Conservation (phyloP, 2,888 invertebrate species). For the Cataglyphis altisquamis region DNA sequence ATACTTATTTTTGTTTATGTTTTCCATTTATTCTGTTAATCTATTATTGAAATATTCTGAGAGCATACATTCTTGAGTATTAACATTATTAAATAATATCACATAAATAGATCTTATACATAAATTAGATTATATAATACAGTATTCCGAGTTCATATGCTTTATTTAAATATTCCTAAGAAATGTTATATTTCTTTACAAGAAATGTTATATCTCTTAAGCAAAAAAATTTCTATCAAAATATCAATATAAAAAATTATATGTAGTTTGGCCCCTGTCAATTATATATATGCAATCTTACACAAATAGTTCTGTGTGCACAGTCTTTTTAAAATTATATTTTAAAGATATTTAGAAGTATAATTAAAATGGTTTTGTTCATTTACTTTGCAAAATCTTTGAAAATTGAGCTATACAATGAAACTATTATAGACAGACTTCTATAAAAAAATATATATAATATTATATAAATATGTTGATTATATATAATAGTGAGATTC, state of each 20-base stretch:
- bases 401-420: background rate
- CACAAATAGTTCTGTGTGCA: background rate
- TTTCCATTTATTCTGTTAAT: background rate
- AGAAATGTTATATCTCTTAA: background rate
- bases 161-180: background rate
- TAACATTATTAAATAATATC: background rate
- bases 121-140: background rate
- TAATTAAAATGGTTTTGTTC: background rate
- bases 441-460: too few species aligned
- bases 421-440: too few species aligned
- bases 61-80: slow-evolving; percentile 11
- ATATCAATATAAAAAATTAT: background rate
- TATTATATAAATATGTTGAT: too few species aligned
- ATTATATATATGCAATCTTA: background rate
- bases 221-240: slow-evolving; percentile 5
- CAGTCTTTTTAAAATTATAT: slow-evolving; percentile 5
- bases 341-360: background rate
- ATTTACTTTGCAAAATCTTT: slow-evolving; percentile 1
- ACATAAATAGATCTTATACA: background rate
- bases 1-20: background rate
- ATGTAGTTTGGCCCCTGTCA: background rate
- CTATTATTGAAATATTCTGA: background rate
- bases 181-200: slow-evolving; percentile 6
- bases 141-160: background rate
- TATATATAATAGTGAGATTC: slow-evolving; percentile 1